Conservation (phyloP, 1,140 invertebrate genomes). For the Meloidogyne floridensis region DNA sequence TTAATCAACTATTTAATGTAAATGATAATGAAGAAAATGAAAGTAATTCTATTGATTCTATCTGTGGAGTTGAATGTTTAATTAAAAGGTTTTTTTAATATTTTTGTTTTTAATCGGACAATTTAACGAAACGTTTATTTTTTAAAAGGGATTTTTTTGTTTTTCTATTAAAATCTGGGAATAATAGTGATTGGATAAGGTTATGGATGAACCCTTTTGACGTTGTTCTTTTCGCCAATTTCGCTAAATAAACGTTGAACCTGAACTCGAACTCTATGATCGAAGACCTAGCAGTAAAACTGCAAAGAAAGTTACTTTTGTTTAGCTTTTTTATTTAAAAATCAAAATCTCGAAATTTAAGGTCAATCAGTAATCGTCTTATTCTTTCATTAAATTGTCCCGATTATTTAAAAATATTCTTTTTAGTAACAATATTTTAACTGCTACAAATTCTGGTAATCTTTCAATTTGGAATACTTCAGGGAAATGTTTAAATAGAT, state of each 20-base stretch:
- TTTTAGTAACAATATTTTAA: constrained; percentile 38
- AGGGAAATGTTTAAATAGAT: constrained; percentile 22
- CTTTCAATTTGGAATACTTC: constrained; percentile 32
- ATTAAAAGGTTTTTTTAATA: constrained; percentile 24
- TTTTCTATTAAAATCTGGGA: too few species aligned
- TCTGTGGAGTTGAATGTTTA: constrained; percentile 3
- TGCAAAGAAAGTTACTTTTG: too few species aligned
- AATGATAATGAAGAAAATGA: constrained; percentile 15
- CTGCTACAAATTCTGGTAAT: constrained; percentile 37
- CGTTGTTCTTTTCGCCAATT: background rate
- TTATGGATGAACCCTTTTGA: too few species aligned
- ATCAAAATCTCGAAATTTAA: too few species aligned
- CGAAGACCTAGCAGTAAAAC: too few species aligned
- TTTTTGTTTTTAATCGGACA: background rate
- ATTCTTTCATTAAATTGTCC: too few species aligned
- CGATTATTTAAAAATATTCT: constrained; percentile 6
- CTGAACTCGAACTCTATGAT: too few species aligned
- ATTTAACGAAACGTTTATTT: too few species aligned
- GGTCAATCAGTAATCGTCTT: too few species aligned
- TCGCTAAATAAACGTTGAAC: background rate
- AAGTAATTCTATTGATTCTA: background rate
- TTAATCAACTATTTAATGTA: constrained; percentile 24
- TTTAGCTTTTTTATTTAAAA: too few species aligned
- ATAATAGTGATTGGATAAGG: too few species aligned
- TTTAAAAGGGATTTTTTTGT: too few species aligned